Percentiles rank a stretch among this genome's conserved stretches.
phyloP scores from a whole-genome alignment of 2,797 vertebrate species.

The Lepidocolaptes lacrymiger region DNA sequence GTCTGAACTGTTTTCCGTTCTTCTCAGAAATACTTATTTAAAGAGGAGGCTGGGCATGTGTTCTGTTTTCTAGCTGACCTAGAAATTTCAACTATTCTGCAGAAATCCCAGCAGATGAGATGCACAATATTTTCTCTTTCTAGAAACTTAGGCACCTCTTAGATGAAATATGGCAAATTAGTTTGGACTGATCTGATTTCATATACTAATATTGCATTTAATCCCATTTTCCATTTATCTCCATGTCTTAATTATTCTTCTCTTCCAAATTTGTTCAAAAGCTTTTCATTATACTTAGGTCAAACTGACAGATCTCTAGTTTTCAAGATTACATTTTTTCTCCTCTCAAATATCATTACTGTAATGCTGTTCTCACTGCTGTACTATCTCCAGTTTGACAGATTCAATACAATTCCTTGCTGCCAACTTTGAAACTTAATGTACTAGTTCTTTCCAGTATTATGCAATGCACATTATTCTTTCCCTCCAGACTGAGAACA shows the following conservation, averaged over 20 bases:
- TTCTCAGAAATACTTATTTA: neutral
- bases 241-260: slow-evolving; percentile 1
- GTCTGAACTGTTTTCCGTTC: neutral
- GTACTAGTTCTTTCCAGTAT: neutral
- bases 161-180: neutral
- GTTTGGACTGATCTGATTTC: neutral
- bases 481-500: neutral
- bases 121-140: neutral
- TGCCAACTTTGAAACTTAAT: neutral
- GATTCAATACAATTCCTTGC: neutral
- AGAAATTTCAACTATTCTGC: neutral
- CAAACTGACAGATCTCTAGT: neutral
- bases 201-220: neutral
- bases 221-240: neutral
- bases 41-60: neutral
- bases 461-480: neutral
- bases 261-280: neutral
- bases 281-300: neutral
- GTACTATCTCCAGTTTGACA: neutral
- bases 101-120: neutral
- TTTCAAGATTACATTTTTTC: neutral
- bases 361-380: neutral
- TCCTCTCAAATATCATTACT: neutral
- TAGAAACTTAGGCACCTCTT: neutral
- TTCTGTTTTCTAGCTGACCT: neutral